Conservation (phyloP, 2,113 vertebrate species). For the Elgaria multicarinata region DNA sequence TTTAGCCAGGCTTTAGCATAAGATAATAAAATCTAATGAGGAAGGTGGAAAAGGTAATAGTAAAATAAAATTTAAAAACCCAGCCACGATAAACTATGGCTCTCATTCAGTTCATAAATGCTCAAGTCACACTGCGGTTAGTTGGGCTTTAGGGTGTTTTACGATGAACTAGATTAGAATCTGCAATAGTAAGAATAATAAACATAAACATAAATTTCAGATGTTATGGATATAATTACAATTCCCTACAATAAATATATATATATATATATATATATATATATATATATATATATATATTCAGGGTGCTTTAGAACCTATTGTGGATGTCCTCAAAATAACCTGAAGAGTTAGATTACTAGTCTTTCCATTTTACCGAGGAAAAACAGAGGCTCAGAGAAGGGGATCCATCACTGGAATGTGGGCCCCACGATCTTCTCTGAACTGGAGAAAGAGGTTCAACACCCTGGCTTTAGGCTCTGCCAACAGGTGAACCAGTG, state of each 20-base stretch:
- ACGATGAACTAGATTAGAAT: too few relatives aligned
- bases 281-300: too few relatives aligned
- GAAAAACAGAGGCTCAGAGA: neutral
- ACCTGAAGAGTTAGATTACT: neutral
- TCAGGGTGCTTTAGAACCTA: neutral
- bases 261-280: too few relatives aligned
- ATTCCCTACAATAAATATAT: too few relatives aligned
- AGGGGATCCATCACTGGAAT: neutral
- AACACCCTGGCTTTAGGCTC: too few relatives aligned
- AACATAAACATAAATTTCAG: neutral
- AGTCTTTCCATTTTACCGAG: neutral
- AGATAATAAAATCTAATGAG: neutral
- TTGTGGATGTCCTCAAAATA: neutral
- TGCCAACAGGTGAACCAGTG: too few relatives aligned
- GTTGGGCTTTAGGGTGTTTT: neutral
- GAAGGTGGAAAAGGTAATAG: neutral
- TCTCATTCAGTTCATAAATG: neutral
- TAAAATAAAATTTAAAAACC: neutral
- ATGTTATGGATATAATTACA: neutral
- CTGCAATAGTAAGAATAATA: too few relatives aligned
- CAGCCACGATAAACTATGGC: neutral
- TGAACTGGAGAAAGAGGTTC: too few relatives aligned
- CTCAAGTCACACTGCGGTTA: neutral
- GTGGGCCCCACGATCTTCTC: too few relatives aligned
- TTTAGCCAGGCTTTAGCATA: constrained; percentile 29